phyloP scores from a whole-genome alignment of 2,797 vertebrate genomes.

The Alectoris magna region DNA sequence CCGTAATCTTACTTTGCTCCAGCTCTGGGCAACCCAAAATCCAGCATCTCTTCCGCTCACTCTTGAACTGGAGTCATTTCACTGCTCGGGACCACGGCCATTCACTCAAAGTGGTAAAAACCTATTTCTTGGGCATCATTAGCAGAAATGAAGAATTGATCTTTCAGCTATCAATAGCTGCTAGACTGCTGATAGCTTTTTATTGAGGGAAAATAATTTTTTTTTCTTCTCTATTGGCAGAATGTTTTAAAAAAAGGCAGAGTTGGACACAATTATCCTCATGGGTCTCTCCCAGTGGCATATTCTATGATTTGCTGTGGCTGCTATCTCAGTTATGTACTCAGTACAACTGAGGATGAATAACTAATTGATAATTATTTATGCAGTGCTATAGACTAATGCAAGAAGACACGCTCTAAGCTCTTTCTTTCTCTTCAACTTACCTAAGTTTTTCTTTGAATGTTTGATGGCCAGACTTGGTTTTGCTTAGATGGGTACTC shows the following conservation, averaged over 20 bases:
- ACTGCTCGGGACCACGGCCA: fast-evolving
- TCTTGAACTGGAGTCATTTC: background rate
- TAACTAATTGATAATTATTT: background rate
- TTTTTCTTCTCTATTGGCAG: background rate
- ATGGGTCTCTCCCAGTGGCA: too few relatives aligned
- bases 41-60: background rate
- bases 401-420: background rate
- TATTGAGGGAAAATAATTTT: fast-evolving
- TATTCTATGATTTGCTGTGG: background rate
- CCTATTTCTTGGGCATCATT: background rate
- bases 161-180: background rate
- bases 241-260: background rate
- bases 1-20: background rate
- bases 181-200: conserved; percentile 22
- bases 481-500: background rate
- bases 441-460: background rate
- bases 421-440: background rate
- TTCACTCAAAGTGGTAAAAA: conserved; percentile 3
- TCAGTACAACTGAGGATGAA: background rate
- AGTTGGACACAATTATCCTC: too few relatives aligned
- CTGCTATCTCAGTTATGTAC: background rate
- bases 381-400: background rate
- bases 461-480: background rate
- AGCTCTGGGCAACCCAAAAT: background rate
- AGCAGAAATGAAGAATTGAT: conserved; percentile 29